Evolutionary conservation across 2,888 invertebrate species (phyloP).

Genomic region (Frankliniella intonsa): DNA sequence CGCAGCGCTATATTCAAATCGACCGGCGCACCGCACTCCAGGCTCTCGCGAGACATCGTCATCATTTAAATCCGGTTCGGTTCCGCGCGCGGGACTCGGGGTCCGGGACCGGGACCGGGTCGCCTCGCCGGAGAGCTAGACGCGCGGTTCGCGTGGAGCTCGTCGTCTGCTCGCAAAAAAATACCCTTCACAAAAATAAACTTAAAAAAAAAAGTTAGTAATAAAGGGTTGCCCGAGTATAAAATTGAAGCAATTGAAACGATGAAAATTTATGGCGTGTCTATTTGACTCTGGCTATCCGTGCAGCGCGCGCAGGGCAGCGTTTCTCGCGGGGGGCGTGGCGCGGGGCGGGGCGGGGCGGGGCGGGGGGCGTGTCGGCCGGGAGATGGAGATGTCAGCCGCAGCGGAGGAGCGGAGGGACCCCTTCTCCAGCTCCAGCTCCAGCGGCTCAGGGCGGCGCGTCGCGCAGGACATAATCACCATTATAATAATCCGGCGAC

Average conservation of each 20-base stretch:
- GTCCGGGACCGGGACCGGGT: neutral
- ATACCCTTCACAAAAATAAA: too few relatives aligned
- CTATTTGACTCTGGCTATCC: neutral
- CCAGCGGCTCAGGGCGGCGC: neutral
- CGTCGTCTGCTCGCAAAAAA: neutral
- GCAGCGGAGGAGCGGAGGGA: neutral
- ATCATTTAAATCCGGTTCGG: neutral
- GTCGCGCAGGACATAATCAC: neutral
- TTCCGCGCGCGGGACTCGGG: neutral
- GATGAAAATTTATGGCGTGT: neutral
- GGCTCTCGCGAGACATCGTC: too few relatives aligned
- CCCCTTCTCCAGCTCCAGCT: neutral
- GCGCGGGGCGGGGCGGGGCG: neutral
- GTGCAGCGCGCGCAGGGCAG: neutral
- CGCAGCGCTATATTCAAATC: neutral
- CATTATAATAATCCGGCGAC: conserved; percentile 21
- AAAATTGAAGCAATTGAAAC: too few relatives aligned
- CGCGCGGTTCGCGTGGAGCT: neutral
- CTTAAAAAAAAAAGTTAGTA: too few relatives aligned
- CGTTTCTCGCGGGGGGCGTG: too few relatives aligned
- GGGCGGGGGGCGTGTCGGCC: neutral
- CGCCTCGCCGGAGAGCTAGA: neutral
- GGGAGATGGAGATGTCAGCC: conserved; percentile 12
- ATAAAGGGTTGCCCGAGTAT: too few relatives aligned
- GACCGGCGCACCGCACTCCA: neutral